Base-by-base conservation (phyloP, 2,797 vertebrate genomes). In the Distichodus sexfasciatus region DNA sequence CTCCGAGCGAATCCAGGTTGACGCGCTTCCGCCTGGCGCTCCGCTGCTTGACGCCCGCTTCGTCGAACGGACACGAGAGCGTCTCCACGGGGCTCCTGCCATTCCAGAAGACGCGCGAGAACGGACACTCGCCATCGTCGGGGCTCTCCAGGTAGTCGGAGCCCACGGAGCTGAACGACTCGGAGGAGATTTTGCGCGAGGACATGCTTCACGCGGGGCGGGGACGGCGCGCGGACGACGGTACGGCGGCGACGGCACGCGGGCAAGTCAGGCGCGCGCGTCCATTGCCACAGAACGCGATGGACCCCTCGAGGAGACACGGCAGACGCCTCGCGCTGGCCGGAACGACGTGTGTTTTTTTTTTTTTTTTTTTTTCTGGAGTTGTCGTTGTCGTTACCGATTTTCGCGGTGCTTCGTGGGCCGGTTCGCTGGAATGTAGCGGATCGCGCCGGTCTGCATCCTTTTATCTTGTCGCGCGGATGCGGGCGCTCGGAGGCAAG, bases 141-240 rank as follows among this genome's bases (percentile, higher is more conserved):
- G 95, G 95, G 87, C 95, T 96, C 83, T 96, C 95, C 40, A 92
- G 90, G 78, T 89, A 97, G 86, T 97, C 96, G 53, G 95, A 97
- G 75, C 95, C 93, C 86, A 97, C 87, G 24, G 96, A 98, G 90
- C 95, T 97, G 88, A 97, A 97, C 47, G 96, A 98, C 90, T 96
- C 96, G 9, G 96, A 97, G 44, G 96, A 98, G 82, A 98, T 96
- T 91, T 98, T 98, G 83, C 96, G 93, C 66, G 93, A 91, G 89
- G 95, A 96, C 89, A 79, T 71, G 78, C 64, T 78, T 82, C 72
- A 29, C 36, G 28, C 69, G 38, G 44, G 71, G 58, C 76, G 66
- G 48, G 43, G 14, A 15, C 66, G 68, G 57, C 66, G 67, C 44
- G 57, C 17, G 5, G 47, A 6, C 14, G 8, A 29, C 12, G 12